Evolutionary conservation across 1,140 invertebrate genomes (phyloP).

Genomic region (Trichonephila clavipes): DNA sequence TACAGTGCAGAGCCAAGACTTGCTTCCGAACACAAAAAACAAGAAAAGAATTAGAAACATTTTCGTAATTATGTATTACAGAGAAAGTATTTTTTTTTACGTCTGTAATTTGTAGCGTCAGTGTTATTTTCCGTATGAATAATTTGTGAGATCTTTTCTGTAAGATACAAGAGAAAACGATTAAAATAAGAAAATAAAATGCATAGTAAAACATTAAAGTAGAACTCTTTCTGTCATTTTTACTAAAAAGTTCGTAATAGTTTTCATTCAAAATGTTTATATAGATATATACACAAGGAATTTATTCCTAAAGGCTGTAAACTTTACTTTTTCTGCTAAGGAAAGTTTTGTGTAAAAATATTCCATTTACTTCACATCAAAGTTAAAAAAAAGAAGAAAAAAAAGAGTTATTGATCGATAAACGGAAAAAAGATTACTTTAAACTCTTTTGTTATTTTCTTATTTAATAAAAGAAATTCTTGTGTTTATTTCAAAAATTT

Average conservation of each 20-base stretch:
- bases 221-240: not conserved
- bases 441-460: not conserved
- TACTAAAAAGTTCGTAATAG: not conserved
- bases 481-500: not conserved
- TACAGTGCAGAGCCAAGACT: not conserved
- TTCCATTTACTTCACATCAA: not conserved
- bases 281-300: not conserved
- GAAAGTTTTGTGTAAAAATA: not conserved
- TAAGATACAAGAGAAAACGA: not conserved
- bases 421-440: not conserved
- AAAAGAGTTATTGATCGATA: not conserved
- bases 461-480: not conserved
- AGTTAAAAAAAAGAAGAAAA: not conserved
- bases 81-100: not conserved
- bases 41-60: not conserved
- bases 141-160: not conserved
- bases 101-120: not conserved
- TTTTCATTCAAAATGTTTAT: not conserved
- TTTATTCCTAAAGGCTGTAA: not conserved
- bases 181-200: not conserved
- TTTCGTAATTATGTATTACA: constrained; percentile 19
- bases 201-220: not conserved
- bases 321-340: not conserved
- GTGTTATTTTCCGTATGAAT: constrained; percentile 4
- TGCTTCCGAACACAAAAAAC: not conserved